phyloP scores from a whole-genome alignment of 2,888 invertebrate genomes.

The Amphipoea oculea region DNA sequence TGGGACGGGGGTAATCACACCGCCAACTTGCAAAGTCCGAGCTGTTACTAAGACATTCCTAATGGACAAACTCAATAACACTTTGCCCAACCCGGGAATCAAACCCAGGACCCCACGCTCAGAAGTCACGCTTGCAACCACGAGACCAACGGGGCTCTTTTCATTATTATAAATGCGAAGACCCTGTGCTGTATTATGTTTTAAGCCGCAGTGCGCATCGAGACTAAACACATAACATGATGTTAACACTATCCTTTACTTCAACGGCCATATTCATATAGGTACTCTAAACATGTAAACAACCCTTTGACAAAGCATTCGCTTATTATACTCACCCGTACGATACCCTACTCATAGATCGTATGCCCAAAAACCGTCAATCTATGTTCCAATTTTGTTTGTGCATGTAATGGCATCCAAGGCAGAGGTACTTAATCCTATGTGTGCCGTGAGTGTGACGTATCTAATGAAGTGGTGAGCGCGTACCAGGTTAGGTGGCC shows the following conservation, averaged over 20 bases:
- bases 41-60: no score
- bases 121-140: no score
- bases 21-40: no score
- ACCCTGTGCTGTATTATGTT: not conserved
- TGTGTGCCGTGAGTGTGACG: not conserved
- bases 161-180: not conserved
- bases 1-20: no score
- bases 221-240: not conserved
- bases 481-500: conserved; percentile 5
- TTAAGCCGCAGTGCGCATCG: not conserved
- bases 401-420: not conserved
- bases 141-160: not conserved
- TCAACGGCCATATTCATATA: not conserved
- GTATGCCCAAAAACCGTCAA: not conserved
- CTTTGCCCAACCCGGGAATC: no score
- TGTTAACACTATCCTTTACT: not conserved
- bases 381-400: conserved; percentile 10
- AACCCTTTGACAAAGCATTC: not conserved
- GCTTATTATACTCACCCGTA: not conserved
- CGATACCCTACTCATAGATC: not conserved
- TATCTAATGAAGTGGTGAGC: conserved; percentile 25
- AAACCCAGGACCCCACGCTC: no score
- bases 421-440: conserved; percentile 1
- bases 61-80: no score
- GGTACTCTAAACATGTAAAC: not conserved